Percentiles rank a stretch among this genome's conserved stretches.
phyloP scores from a whole-genome alignment of 2,888 invertebrate species.

The Eupithecia insigniata region DNA sequence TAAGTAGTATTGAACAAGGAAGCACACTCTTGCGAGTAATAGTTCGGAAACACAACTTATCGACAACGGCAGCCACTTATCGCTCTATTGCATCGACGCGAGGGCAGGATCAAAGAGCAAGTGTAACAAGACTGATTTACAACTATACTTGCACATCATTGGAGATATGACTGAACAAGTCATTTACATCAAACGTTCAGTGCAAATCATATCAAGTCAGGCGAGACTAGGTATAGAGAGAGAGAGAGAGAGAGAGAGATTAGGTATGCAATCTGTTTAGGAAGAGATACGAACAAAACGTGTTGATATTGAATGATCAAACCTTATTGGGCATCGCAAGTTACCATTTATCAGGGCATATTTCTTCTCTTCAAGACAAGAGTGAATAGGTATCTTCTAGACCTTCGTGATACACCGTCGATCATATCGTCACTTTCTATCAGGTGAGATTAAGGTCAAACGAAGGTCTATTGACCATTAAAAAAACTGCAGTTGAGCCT shows the following conservation, averaged over 20 bases:
- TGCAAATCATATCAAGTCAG: conserved; percentile 1
- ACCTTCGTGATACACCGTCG: too few relatives aligned
- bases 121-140: conserved; percentile 27
- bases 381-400: too few relatives aligned
- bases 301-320: not conserved
- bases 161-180: conserved; percentile 17
- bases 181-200: not conserved
- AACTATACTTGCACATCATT: conserved; percentile 15
- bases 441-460: too few relatives aligned
- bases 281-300: not conserved
- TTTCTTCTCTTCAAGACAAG: too few relatives aligned
- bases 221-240: too few relatives aligned
- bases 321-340: not conserved
- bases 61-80: conserved; percentile 19
- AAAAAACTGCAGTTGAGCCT: too few relatives aligned
- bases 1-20: not conserved
- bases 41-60: conserved; percentile 14
- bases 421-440: too few relatives aligned
- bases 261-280: not conserved
- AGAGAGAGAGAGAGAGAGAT: too few relatives aligned
- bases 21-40: not conserved
- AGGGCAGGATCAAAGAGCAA: conserved; percentile 21
- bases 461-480: too few relatives aligned
- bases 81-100: conserved; percentile 11
- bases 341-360: too few relatives aligned